phyloP scores from a whole-genome alignment of 2,888 invertebrate genomes.

The Ormyrus rosae region DNA sequence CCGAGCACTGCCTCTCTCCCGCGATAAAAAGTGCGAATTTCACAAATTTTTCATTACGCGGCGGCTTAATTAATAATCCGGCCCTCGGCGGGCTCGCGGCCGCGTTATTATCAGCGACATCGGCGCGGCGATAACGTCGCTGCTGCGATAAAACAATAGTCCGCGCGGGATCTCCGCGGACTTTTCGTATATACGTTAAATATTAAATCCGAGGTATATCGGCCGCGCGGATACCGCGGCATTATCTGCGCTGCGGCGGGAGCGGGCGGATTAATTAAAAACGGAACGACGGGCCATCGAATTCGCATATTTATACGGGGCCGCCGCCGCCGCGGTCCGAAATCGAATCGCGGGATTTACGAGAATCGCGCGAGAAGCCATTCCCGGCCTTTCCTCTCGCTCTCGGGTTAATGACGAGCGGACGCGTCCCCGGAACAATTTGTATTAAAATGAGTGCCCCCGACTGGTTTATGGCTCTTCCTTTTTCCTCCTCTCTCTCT shows the following conservation, averaged over 20 bases:
- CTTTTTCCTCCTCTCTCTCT: not conserved
- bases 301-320: slow-evolving; percentile 46
- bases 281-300: slow-evolving; percentile 35
- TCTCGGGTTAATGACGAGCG: slow-evolving; percentile 14
- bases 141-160: slow-evolving; percentile 30
- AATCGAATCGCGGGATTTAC: slow-evolving; percentile 45
- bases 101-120: slow-evolving; percentile 38
- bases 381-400: slow-evolving; percentile 14
- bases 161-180: slow-evolving; percentile 18
- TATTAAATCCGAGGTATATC: not conserved
- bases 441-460: slow-evolving; percentile 72
- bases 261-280: slow-evolving; percentile 43
- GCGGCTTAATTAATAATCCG: slow-evolving; percentile 20
- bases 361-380: slow-evolving; percentile 21
- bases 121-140: slow-evolving; percentile 37
- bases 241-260: slow-evolving; percentile 4
- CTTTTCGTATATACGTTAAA: slow-evolving; percentile 24
- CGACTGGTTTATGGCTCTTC: slow-evolving; percentile 53
- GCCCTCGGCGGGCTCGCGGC: not conserved
- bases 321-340: not conserved
- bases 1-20: not conserved
- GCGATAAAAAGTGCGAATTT: slow-evolving; percentile 41
- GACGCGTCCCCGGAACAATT: slow-evolving; percentile 67
- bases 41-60: slow-evolving; percentile 36
- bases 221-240: not conserved